Conservation (phyloP, 2,113 vertebrate species). For the Etheostoma spectabile region DNA sequence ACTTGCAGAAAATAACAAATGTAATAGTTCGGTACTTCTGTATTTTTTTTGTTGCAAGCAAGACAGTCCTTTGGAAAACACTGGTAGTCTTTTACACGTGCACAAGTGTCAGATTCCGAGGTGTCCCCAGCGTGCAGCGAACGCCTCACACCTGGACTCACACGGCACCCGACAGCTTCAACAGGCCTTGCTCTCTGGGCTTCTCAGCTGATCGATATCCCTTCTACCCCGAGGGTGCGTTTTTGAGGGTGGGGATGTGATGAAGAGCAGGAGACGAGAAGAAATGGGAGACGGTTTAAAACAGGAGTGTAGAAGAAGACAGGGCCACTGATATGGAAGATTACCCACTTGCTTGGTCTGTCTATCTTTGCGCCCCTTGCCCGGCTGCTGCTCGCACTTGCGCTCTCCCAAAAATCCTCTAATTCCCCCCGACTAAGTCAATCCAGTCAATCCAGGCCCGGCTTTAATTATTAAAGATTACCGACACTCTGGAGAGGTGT, state of each 20-base stretch:
- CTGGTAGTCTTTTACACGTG: background rate
- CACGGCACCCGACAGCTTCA: conserved; percentile 8
- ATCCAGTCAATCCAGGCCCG: too few relatives aligned
- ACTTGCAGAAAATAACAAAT: too few relatives aligned
- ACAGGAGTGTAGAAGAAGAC: background rate
- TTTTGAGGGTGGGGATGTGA: conserved; percentile 1
- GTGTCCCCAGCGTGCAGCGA: conserved; percentile 13
- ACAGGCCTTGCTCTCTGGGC: conserved; percentile 4
- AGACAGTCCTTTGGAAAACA: too few relatives aligned
- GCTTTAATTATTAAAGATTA: conserved; percentile 65
- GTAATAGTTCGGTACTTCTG: too few relatives aligned
- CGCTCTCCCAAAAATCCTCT: conserved; percentile 26
- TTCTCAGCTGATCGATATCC: conserved; percentile 60
- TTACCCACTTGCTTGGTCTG: conserved; percentile 12
- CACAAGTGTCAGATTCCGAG: background rate
- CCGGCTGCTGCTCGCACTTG: conserved; percentile 46
- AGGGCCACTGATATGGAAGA: conserved; percentile 16
- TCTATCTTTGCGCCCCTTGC: background rate
- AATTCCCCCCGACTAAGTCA: conserved; percentile 44
- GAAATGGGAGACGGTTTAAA: background rate
- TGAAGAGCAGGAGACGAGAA: background rate
- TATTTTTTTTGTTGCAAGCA: too few relatives aligned
- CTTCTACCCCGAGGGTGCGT: conserved; percentile 24
- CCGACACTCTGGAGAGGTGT: conserved; percentile 53
- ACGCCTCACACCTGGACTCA: background rate